Percentiles rank a stretch among this genome's conserved stretches.
Evolutionary conservation across 2,797 vertebrate genomes (phyloP).

Genomic region (Urophycis tenuis): DNA sequence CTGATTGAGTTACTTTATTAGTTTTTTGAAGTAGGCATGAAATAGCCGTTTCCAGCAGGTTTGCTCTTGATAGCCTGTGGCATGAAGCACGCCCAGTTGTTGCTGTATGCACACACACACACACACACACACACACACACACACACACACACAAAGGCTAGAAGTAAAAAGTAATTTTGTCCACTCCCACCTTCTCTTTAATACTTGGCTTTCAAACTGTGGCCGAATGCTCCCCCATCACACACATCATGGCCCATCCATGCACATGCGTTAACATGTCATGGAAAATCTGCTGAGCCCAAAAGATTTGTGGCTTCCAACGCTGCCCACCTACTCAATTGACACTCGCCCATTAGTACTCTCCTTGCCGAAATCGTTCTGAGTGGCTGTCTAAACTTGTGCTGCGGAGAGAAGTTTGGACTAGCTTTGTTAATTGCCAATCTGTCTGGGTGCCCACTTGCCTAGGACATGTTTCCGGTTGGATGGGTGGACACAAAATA

Average conservation of each 20-base stretch:
- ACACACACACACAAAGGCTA: conserved; percentile 31
- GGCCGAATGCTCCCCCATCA: conserved; percentile 28
- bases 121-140: conserved; percentile 16
- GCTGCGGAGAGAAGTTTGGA: conserved; percentile 34
- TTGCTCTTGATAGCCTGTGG: conserved; percentile 40
- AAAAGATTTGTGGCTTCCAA: conserved; percentile 54
- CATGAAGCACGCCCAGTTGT: conserved; percentile 36
- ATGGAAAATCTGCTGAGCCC: conserved; percentile 45
- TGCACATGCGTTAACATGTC: conserved; percentile 22
- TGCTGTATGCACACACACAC: conserved; percentile 15
- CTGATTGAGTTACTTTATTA: conserved; percentile 49
- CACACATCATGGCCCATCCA: conserved; percentile 22
- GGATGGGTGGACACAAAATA: conserved; percentile 13
- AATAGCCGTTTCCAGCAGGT: conserved; percentile 48
- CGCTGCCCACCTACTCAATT: conserved; percentile 55
- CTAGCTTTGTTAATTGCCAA: conserved; percentile 38
- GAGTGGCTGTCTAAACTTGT: conserved; percentile 50
- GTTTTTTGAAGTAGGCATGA: conserved; percentile 24
- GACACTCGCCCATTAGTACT: conserved; percentile 40
- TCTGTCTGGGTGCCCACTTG: conserved; percentile 31
- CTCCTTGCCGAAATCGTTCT: conserved; percentile 29
- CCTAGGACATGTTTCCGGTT: conserved; percentile 30
- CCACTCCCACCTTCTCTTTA: conserved; percentile 55
- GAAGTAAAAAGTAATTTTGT: conserved; percentile 40
- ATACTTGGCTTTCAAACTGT: conserved; percentile 42